Evolutionary conservation across 2,888 invertebrate species (phyloP).

Genomic region (Galerucella calmariensis): DNA sequence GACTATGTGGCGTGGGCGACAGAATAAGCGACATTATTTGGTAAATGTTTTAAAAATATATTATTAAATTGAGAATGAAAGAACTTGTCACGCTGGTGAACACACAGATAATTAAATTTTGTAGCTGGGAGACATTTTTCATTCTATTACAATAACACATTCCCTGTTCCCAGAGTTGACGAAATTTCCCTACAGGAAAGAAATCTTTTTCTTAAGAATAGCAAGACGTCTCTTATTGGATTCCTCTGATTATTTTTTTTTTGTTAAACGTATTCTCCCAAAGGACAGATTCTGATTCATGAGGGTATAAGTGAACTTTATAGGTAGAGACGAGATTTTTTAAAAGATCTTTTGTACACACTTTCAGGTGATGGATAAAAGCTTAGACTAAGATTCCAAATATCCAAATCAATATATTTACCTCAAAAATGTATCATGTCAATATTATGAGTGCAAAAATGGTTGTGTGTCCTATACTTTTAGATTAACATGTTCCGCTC

Average conservation of each 20-base stretch:
- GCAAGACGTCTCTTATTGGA: constrained; percentile 25
- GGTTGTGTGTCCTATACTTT: too few relatives aligned
- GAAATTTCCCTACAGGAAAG: constrained; percentile 32
- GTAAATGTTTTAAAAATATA: constrained; percentile 4
- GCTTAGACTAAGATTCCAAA: too few relatives aligned
- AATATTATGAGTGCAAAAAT: too few relatives aligned
- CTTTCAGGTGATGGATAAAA: background rate
- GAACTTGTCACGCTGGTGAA: constrained; percentile 26
- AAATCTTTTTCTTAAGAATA: constrained; percentile 16
- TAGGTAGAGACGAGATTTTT: background rate
- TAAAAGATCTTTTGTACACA: background rate
- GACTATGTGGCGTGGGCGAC: too few relatives aligned
- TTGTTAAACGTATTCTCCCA: constrained; percentile 24
- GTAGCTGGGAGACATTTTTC: constrained; percentile 26
- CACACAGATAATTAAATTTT: constrained; percentile 32
- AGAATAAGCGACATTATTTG: too few relatives aligned
- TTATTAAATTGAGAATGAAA: constrained; percentile 35
- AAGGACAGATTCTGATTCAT: constrained; percentile 9
- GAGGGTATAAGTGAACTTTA: background rate
- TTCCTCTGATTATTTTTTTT: constrained; percentile 27
- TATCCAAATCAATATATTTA: too few relatives aligned
- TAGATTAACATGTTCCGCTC: too few relatives aligned
- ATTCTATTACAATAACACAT: constrained; percentile 35
- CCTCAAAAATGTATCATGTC: too few relatives aligned
- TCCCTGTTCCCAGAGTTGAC: constrained; percentile 24